Evolutionary conservation across 2,797 vertebrate species (phyloP), one percentile per base, ranked within the genome.

Genomic region (Lycodopsis pacificus): DNA sequence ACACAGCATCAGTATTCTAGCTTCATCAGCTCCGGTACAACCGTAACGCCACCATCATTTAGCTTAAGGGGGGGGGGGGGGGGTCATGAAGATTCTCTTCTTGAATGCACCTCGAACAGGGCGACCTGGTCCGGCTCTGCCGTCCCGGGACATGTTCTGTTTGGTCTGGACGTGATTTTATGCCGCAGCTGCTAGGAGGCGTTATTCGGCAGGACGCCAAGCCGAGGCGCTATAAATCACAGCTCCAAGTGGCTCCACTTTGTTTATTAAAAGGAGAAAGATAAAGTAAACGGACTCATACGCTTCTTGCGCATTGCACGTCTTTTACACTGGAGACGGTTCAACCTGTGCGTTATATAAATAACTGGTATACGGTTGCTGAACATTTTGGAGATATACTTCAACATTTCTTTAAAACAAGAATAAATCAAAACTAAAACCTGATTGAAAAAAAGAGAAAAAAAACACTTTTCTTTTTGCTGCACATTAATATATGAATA

Each of bases 91-190:
- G 32, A 0, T 4, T 54, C 51, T 38, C 22, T 59, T 79, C 38
- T 20, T 76, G 83, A 87, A 88, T 56, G 85, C 86, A 84, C 73
- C 75, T 36, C 64, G 34, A 65, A 10, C 75, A 54, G 19, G 58
- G 40, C 44, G 42, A 0, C 27, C 57, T 34, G 7, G 13, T 3
- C 27, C 61, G 46, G 49, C 56, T 30, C 36, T 36, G 66, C 27
- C 48, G 62, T 68, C 17, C 65, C 17, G 27, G 27, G 84, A 80
- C 64, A 5, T 19, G 7, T n/a, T 58, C 46, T 19, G 17, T 71
- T 63, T 20, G 58, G 22, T 48, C 51, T 38, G 81, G 38, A 53
- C 13, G 61, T 62, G 56, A 38, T 46, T 64, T 56, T 30, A 20
- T 36, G 65, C 30, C 40, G 0, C 81, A 46, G 76, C 78, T 66